Evolutionary conservation across 2,797 vertebrate genomes (phyloP).

Genomic region (Melanogrammus aeglefinus): DNA sequence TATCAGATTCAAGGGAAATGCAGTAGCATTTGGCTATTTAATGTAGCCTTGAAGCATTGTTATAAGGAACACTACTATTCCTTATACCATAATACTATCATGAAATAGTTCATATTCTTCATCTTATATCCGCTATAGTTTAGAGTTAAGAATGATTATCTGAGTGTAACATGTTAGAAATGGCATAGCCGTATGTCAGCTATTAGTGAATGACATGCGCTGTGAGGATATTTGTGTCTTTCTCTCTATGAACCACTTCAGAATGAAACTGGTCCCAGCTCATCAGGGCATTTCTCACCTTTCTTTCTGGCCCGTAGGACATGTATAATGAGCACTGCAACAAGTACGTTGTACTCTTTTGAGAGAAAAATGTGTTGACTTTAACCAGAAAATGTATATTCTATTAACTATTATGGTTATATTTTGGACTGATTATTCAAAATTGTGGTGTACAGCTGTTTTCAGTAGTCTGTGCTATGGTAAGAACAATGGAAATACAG

Average conservation of each 20-base stretch:
- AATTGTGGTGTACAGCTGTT: neutral
- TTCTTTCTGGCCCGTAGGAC: too few species aligned
- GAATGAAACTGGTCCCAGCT: neutral
- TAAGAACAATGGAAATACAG: neutral
- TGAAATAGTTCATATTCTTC: neutral
- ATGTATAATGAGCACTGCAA: neutral
- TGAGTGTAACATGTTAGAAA: neutral
- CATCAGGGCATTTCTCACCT: neutral
- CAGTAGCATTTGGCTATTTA: neutral
- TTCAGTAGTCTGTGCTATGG: neutral
- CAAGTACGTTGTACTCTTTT: neutral
- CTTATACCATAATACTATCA: neutral
- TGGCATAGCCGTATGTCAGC: neutral
- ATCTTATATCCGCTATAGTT: neutral
- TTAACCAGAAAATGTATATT: neutral
- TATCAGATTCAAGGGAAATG: neutral
- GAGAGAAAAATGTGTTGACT: neutral
- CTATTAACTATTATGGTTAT: neutral
- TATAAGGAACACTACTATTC: neutral
- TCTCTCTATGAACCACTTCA: neutral
- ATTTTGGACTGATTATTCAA: slow-evolving; percentile 1
- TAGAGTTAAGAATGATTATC: neutral
- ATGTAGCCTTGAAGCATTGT: neutral
- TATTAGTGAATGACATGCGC: neutral
- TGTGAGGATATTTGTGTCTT: neutral